phyloP scores from a whole-genome alignment of 1,140 invertebrate genomes.

The Anthonomus grandis region DNA sequence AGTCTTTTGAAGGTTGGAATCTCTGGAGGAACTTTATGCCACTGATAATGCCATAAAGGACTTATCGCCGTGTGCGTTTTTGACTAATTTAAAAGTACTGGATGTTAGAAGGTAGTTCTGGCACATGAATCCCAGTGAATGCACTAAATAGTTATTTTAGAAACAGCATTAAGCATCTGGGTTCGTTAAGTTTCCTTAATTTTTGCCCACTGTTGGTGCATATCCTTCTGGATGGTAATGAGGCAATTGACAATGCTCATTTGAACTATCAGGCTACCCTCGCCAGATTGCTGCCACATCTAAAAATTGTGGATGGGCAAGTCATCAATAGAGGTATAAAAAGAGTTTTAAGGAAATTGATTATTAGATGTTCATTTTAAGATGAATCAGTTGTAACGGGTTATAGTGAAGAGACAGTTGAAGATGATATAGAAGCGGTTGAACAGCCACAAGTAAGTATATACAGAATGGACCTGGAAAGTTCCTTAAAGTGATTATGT shows the following conservation, averaged over 20 bases:
- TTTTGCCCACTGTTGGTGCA: not conserved
- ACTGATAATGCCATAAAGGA: slow-evolving; percentile 59
- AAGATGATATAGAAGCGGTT: not conserved
- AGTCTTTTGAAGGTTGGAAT: slow-evolving; percentile 43
- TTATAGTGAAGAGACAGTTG: not conserved
- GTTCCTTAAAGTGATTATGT: too few species aligned
- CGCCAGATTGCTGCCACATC: not conserved
- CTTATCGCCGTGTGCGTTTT: slow-evolving; percentile 54
- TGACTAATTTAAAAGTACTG: slow-evolving; percentile 53
- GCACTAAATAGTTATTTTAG: not conserved
- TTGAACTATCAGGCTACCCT: not conserved
- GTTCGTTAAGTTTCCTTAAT: not conserved
- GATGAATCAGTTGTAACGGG: not conserved
- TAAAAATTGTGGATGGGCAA: not conserved
- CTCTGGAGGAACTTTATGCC: slow-evolving; percentile 59
- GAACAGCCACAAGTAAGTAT: not conserved
- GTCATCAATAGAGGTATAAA: not conserved
- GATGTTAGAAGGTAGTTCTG: slow-evolving; percentile 52
- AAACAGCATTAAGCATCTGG: not conserved
- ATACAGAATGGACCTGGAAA: too few species aligned
- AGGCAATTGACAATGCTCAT: not conserved
- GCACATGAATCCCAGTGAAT: not conserved
- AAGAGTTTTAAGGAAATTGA: not conserved
- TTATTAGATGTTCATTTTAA: not conserved
- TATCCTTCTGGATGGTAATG: not conserved